Evolutionary conservation across 1,140 invertebrate genomes (phyloP).

Genomic region (Centruroides sculpturatus): DNA sequence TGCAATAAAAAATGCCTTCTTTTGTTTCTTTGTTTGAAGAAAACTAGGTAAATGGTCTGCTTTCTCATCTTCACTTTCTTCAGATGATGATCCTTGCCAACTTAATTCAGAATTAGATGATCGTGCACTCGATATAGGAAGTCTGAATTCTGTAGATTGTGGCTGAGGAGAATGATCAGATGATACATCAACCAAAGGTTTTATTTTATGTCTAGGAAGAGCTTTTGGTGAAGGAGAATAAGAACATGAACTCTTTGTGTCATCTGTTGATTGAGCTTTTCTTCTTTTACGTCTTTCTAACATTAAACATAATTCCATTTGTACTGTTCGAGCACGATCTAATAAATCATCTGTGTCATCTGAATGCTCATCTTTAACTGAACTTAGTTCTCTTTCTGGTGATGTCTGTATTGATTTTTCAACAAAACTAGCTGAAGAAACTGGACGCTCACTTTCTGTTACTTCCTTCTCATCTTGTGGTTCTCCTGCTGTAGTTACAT

Average conservation of each 20-base stretch:
- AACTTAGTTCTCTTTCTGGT: slow-evolving; percentile 7
- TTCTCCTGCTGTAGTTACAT: background rate
- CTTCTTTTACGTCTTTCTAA: slow-evolving; percentile 8
- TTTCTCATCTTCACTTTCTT: slow-evolving; percentile 16
- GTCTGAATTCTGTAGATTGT: background rate
- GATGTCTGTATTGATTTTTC: slow-evolving; percentile 15
- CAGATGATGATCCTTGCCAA: slow-evolving; percentile 16
- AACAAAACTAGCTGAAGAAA: slow-evolving; percentile 4
- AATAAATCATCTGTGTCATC: slow-evolving; percentile 12
- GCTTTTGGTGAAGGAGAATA: background rate
- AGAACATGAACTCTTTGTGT: background rate
- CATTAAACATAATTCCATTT: slow-evolving; percentile 8
- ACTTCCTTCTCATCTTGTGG: background rate
- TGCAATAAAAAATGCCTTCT: slow-evolving; percentile 38
- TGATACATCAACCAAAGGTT: background rate
- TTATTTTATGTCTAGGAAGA: background rate
- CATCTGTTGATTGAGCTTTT: background rate
- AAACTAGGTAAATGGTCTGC: background rate
- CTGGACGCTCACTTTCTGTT: slow-evolving; percentile 7
- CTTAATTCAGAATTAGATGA: slow-evolving; percentile 13
- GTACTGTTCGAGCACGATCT: slow-evolving; percentile 7
- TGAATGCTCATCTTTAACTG: background rate
- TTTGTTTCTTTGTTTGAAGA: slow-evolving; percentile 19
- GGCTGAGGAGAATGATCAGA: background rate
- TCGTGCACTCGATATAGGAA: background rate